Percentiles rank a stretch among this genome's conserved stretches.
Evolutionary conservation across 2,888 invertebrate genomes (phyloP).

Genomic region (Dugesia japonica): DNA sequence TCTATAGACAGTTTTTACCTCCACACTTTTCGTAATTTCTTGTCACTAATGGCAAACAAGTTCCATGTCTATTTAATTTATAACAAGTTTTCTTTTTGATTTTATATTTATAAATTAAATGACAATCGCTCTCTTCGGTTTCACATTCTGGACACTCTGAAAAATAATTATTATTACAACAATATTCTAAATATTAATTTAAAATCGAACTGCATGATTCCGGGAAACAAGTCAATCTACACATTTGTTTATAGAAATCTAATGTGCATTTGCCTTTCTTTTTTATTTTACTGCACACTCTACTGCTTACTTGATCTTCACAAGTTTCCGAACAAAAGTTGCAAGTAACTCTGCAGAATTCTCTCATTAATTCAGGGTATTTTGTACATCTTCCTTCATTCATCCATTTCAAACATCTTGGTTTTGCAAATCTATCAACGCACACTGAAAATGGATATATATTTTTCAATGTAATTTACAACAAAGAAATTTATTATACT

Average conservation of each 20-base stretch:
- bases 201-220: slow-evolving; percentile 31
- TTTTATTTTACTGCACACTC: slow-evolving; percentile 26
- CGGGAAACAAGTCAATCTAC: slow-evolving; percentile 32
- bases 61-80: slow-evolving; percentile 16
- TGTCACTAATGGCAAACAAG: slow-evolving; percentile 12
- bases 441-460: slow-evolving; percentile 27
- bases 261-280: slow-evolving; percentile 24
- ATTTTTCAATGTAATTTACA: neutral
- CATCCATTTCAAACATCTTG: slow-evolving; percentile 27
- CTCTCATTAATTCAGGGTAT: slow-evolving; percentile 30
- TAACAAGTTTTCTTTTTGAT: neutral
- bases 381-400: slow-evolving; percentile 24
- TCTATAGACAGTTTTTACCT: too few relatives aligned
- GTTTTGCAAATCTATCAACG: slow-evolving; percentile 27
- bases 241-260: slow-evolving; percentile 34
- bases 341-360: slow-evolving; percentile 33
- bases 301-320: slow-evolving; percentile 33
- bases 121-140: neutral
- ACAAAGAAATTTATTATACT: neutral
- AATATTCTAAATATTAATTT: too few relatives aligned
- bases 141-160: slow-evolving; percentile 27
- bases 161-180: neutral
- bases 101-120: slow-evolving; percentile 13
- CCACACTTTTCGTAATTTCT: slow-evolving; percentile 14
- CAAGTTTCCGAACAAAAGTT: slow-evolving; percentile 29